A percentile compares a stretch with the other conserved stretches of the same genome.
Conservation (phyloP, 2,797 vertebrate species). For the Knipowitschia caucasica region DNA sequence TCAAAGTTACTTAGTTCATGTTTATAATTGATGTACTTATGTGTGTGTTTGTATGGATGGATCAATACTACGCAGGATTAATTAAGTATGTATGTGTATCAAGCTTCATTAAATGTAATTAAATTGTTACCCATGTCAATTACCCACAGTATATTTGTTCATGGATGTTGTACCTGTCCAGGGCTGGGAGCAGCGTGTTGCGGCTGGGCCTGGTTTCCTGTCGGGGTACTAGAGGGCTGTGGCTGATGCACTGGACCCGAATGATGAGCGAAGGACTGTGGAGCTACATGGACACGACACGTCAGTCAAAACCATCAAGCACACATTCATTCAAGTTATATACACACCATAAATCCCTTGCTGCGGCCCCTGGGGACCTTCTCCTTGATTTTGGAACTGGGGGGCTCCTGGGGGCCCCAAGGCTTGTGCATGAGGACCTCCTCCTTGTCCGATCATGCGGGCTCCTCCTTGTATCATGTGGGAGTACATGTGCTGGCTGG, state of each 20-base stretch:
- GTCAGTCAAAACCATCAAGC: neutral
- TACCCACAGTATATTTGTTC: neutral
- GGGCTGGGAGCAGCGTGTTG: conserved; percentile 89
- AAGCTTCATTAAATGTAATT: no score
- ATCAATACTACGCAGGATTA: no score
- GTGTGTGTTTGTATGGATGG: no score
- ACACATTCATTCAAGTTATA: no score
- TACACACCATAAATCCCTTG: conserved; percentile 86
- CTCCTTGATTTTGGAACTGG: conserved; percentile 83
- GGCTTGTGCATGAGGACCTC: conserved; percentile 82
- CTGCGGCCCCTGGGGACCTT: conserved; percentile 82
- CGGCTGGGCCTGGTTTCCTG: conserved; percentile 86
- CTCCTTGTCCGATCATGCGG: conserved; percentile 83
- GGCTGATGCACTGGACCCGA: conserved; percentile 85
- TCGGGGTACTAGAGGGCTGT: conserved; percentile 89
- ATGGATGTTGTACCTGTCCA: conserved; percentile 78
- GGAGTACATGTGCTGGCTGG: conserved; percentile 87
- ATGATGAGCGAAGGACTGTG: conserved; percentile 88
- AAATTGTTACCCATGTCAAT: neutral
- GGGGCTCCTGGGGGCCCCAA: conserved; percentile 84
- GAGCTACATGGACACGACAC: conserved; percentile 61
- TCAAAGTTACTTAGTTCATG: no score
- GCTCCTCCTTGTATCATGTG: conserved; percentile 87
- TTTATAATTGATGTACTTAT: no score
- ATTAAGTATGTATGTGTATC: no score